A percentile compares a stretch with the other conserved stretches of the same genome.
Conservation (phyloP, 2,113 vertebrate species). For the Megatriorchis doriae region DNA sequence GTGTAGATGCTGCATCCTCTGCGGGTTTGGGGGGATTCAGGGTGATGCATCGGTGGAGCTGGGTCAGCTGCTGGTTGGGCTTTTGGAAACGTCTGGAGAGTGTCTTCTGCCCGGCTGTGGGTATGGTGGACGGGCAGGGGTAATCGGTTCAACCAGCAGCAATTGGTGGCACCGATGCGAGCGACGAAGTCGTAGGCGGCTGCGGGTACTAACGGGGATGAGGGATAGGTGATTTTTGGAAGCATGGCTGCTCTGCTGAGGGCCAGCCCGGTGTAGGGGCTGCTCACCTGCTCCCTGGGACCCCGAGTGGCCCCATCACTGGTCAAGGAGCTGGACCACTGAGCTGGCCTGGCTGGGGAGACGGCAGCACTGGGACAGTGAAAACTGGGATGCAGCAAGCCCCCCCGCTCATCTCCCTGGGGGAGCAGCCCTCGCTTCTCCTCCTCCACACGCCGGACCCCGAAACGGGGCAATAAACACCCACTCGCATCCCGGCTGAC, state of each 20-base stretch:
- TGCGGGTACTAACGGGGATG: not conserved
- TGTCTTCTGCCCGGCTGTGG: not conserved
- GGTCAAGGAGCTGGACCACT: not conserved
- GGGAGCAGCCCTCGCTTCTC: not conserved
- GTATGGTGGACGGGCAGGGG: not conserved
- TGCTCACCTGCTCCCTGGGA: not conserved
- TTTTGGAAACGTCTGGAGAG: not conserved
- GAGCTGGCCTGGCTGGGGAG: not conserved
- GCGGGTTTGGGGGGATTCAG: accelerated
- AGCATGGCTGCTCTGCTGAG: not conserved
- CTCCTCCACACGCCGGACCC: not conserved
- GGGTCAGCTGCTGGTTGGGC: not conserved
- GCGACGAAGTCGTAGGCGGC: not conserved
- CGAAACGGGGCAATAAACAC: accelerated
- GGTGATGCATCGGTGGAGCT: not conserved
- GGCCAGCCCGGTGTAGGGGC: not conserved
- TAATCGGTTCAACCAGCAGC: not conserved
- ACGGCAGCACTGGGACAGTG: not conserved
- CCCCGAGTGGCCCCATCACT: accelerated
- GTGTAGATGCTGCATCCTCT: not conserved
- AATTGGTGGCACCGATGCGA: not conserved
- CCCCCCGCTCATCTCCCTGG: not conserved
- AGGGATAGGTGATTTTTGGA: not conserved
- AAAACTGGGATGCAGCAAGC: not conserved
- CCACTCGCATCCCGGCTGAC: not conserved